A percentile compares a stretch with the other conserved stretches of the same genome.
Conservation (phyloP, 2,888 invertebrate species). For the Autographa pulchrina region DNA sequence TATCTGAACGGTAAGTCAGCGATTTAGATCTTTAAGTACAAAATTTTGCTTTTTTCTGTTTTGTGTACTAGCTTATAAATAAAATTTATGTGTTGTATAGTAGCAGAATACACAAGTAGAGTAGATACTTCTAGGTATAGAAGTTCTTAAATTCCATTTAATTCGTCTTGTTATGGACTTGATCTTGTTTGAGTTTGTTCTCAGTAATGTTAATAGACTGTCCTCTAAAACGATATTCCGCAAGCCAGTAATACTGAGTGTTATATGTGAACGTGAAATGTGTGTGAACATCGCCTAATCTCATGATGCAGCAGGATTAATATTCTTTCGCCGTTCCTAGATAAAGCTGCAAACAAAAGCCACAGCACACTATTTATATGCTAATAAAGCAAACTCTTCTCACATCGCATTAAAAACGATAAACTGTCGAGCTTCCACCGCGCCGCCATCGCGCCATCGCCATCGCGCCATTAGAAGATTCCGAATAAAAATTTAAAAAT, state of each 20-base stretch:
- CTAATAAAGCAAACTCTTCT: slow-evolving; percentile 51
- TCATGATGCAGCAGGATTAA: slow-evolving; percentile 45
- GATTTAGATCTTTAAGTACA: not conserved
- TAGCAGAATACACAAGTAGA: no score
- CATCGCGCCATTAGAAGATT: slow-evolving; percentile 56
- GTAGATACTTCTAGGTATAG: no score
- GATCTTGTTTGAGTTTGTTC: no score
- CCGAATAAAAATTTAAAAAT: slow-evolving; percentile 50
- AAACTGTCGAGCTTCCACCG: slow-evolving; percentile 42
- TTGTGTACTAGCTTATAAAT: no score
- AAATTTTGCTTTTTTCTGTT: no score
- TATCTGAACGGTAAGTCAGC: not conserved
- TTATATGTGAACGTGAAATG: slow-evolving; percentile 39
- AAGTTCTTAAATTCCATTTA: no score
- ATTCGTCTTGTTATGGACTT: no score
- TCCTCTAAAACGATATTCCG: not conserved
- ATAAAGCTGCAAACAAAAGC: slow-evolving; percentile 37
- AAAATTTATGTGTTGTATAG: no score
- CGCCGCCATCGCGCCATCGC: slow-evolving; percentile 44
- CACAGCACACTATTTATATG: slow-evolving; percentile 56
- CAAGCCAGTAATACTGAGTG: slow-evolving; percentile 13
- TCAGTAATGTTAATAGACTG: not conserved
- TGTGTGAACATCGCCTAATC: slow-evolving; percentile 35
- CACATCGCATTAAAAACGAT: slow-evolving; percentile 52
- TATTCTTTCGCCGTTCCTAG: slow-evolving; percentile 46